phyloP scores from a whole-genome alignment of 1,140 invertebrate genomes.

The Luehdorfia chinensis region DNA sequence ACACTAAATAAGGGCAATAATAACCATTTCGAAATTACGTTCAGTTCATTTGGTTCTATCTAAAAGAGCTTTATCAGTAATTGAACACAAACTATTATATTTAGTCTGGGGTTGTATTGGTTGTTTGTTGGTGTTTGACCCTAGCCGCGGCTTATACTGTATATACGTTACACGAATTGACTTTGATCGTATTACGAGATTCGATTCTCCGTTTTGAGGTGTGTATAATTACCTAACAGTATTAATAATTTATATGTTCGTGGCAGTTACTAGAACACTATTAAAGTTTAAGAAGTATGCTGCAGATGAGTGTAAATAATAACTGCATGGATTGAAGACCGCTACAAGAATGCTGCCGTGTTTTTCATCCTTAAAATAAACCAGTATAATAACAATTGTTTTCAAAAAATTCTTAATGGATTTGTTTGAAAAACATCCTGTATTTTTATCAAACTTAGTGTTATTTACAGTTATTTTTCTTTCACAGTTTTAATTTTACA shows the following conservation, averaged over 20 bases:
- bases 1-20: slow-evolving; percentile 35
- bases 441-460: too few relatives aligned
- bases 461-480: too few relatives aligned
- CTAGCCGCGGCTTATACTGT: slow-evolving; percentile 21
- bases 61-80: slow-evolving; percentile 55
- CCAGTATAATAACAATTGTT: slow-evolving; percentile 1
- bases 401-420: not conserved
- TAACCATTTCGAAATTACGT: slow-evolving; percentile 43
- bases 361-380: slow-evolving; percentile 16
- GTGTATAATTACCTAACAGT: not conserved
- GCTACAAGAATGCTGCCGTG: slow-evolving; percentile 16
- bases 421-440: too few relatives aligned
- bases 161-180: slow-evolving; percentile 27
- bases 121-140: slow-evolving; percentile 42
- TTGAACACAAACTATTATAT: slow-evolving; percentile 56
- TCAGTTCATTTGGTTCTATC: slow-evolving; percentile 40
- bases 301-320: slow-evolving; percentile 51
- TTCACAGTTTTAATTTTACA: too few relatives aligned
- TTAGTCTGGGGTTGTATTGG: slow-evolving; percentile 47
- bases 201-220: slow-evolving; percentile 7
- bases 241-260: too few relatives aligned
- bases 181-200: slow-evolving; percentile 27
- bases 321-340: slow-evolving; percentile 36
- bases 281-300: slow-evolving; percentile 46
- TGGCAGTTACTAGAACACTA: slow-evolving; percentile 42